Conservation (phyloP, 53 echinoderm and acorn worm species). For the Mesocentrotus franciscanus region DNA sequence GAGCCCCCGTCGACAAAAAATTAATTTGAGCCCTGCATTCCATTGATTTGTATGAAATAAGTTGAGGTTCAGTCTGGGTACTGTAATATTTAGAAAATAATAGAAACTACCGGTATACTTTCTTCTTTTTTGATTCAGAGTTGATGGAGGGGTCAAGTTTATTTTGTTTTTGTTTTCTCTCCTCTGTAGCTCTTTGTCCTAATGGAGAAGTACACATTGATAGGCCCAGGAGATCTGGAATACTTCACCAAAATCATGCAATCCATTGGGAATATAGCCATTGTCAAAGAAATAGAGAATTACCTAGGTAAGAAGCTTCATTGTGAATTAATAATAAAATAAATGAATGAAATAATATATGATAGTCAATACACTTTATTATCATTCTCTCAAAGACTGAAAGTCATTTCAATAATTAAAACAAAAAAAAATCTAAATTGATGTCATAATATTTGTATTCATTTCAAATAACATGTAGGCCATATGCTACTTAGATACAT, state of each 20-base stretch:
- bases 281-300: constrained; percentile 49
- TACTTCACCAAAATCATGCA: neutral
- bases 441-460: too few relatives aligned
- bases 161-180: neutral
- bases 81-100: too few relatives aligned
- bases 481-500: too few relatives aligned
- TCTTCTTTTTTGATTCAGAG: too few relatives aligned
- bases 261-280: neutral
- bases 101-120: too few relatives aligned
- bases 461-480: too few relatives aligned
- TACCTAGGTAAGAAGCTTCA: constrained; percentile 11
- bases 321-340: neutral
- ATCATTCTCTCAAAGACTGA: neutral
- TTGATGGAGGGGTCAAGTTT: neutral
- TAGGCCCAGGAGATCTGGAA: constrained; percentile 36
- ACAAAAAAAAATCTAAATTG: too few relatives aligned
- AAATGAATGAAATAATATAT: neutral
- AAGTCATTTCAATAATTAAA: neutral
- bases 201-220: constrained; percentile 56
- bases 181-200: constrained; percentile 35
- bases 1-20: too few relatives aligned
- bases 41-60: too few relatives aligned
- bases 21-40: too few relatives aligned
- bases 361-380: neutral
- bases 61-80: too few relatives aligned